These are phyloP conservation scores for Alexandromys fortis DNA, from an alignment of 2,113 vertebrate species.

Conservation along the genomic window DNA sequence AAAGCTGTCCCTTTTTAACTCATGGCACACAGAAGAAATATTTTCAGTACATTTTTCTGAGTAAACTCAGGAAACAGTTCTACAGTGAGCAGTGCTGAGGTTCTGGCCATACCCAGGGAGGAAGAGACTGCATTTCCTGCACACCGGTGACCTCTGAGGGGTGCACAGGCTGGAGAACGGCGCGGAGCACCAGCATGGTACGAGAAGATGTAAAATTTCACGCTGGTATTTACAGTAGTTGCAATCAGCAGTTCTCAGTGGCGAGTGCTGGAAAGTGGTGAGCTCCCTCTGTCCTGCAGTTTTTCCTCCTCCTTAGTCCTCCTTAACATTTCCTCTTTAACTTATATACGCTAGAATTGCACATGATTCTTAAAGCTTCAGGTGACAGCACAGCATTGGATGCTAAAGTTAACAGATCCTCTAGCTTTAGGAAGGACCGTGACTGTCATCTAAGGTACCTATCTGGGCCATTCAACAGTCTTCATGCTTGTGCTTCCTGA, in stretches of 20 bases:
- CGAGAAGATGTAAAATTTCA: neutral
- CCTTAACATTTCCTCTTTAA: neutral
- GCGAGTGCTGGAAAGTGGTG: neutral
- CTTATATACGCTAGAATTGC: neutral
- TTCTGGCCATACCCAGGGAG: neutral
- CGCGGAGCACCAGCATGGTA: neutral
- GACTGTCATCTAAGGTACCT: neutral
- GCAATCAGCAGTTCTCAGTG: neutral
- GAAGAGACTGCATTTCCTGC: neutral
- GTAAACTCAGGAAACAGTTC: neutral
- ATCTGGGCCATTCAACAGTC: neutral
- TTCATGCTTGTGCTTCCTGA: neutral
- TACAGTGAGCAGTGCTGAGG: neutral
- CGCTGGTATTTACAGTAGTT: neutral
- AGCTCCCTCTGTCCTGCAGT: no score
- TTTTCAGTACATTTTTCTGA: neutral
- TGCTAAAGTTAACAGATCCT: neutral
- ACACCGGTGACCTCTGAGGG: neutral
- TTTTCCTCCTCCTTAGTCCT: neutral
- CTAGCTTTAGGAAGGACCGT: neutral
- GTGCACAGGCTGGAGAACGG: neutral
- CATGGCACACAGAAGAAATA: neutral
- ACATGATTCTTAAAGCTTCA: neutral
- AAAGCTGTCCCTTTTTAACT: neutral
- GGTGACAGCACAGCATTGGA: neutral